Evolutionary conservation across 2,888 invertebrate species (phyloP).

Genomic region (Leistus spinibarbis): DNA sequence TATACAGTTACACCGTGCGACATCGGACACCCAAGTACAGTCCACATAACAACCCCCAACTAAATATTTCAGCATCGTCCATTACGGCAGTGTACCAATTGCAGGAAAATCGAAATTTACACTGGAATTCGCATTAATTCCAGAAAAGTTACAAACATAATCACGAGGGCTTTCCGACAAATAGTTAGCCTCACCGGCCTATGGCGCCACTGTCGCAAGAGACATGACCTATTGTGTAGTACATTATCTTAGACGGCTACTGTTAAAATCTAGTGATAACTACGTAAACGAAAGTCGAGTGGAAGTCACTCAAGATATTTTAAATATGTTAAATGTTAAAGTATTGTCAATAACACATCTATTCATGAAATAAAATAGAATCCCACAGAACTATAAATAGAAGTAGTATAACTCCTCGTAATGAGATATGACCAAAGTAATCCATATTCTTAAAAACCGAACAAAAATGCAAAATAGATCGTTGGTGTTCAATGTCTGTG

Average conservation of each 20-base stretch:
- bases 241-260: too few relatives aligned
- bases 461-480: conserved; percentile 17
- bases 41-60: conserved; percentile 11
- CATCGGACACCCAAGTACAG: conserved; percentile 34
- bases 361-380: neutral
- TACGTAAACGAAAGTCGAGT: too few relatives aligned
- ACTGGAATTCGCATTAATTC: neutral
- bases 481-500: conserved; percentile 13
- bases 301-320: too few relatives aligned
- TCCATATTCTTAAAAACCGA: neutral
- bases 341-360: too few relatives aligned
- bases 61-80: neutral
- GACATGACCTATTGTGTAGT: too few relatives aligned
- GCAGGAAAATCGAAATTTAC: neutral
- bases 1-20: conserved; percentile 34
- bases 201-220: too few relatives aligned
- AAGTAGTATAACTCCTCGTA: too few relatives aligned
- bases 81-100: neutral
- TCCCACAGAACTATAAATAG: neutral
- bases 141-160: too few relatives aligned
- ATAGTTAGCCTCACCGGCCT: too few relatives aligned
- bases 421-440: neutral
- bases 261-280: too few relatives aligned
- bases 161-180: too few relatives aligned
- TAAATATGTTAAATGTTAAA: too few relatives aligned